Conservation (phyloP, 2,888 invertebrate species). For the Omphaloscelis lunosa region DNA sequence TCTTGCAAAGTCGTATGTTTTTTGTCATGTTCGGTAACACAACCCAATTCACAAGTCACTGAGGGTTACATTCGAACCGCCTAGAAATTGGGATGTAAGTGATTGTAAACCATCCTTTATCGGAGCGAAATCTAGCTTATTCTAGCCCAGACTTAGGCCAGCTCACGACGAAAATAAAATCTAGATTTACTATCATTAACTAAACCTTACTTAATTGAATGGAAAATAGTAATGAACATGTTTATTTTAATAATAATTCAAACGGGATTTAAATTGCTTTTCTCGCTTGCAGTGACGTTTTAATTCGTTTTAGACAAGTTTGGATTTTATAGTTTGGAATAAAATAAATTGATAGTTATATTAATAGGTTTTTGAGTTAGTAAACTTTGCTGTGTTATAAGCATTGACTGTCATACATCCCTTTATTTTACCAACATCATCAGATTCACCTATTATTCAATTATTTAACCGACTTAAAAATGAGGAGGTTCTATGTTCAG, state of each 20-base stretch:
- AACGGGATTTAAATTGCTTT: background rate
- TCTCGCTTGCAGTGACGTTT: background rate
- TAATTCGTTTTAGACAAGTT: background rate
- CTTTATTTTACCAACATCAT: background rate
- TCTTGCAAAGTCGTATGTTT: conserved; percentile 33
- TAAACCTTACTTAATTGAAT: background rate
- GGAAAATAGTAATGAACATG: conserved; percentile 3
- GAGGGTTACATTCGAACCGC: conserved; percentile 27
- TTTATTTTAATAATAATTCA: conserved; percentile 5
- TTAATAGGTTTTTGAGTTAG: background rate
- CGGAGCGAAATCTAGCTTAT: conserved; percentile 23
- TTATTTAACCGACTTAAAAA: too few relatives aligned
- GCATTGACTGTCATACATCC: too few relatives aligned
- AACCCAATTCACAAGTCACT: conserved; percentile 58
- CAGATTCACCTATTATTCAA: background rate
- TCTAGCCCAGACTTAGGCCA: background rate
- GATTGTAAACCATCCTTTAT: conserved; percentile 41
- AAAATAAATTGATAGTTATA: background rate
- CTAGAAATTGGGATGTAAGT: conserved; percentile 31
- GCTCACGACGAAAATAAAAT: background rate
- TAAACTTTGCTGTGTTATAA: background rate
- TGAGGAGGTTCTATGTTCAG: too few relatives aligned
- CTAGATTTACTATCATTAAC: background rate
- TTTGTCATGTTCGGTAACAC: conserved; percentile 40
- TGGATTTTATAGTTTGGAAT: background rate